These are phyloP conservation scores for Altica lythri DNA, from an alignment of 2,888 invertebrate species.

Conservation along the genomic window DNA sequence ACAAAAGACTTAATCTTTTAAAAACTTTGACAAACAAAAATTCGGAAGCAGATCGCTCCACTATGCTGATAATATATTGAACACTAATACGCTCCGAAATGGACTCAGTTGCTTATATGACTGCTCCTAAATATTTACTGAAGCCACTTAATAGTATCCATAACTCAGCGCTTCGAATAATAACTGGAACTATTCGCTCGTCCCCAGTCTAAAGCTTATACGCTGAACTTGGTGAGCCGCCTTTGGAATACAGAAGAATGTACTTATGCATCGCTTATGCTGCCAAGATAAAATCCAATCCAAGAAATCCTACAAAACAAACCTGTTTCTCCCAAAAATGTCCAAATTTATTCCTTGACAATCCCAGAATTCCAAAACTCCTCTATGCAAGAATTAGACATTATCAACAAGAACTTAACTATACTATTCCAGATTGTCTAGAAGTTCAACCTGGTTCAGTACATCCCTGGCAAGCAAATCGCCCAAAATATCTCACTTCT, in stretches of 20 bases:
- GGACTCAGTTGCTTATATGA: neutral
- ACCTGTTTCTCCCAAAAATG: neutral
- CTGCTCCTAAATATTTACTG: neutral
- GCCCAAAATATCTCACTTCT: neutral
- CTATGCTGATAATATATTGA: neutral
- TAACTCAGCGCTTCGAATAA: neutral
- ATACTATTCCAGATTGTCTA: no score
- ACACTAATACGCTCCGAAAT: neutral
- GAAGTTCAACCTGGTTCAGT: no score
- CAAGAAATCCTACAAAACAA: neutral
- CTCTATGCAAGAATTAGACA: neutral
- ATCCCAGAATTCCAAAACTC: neutral
- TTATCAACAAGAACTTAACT: no score
- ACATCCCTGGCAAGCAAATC: neutral
- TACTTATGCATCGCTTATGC: neutral
- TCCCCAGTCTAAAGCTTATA: conserved; percentile 1
- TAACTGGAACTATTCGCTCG: neutral
- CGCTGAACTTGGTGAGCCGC: neutral
- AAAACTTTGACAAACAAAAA: neutral
- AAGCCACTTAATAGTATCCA: neutral
- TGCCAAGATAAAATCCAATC: neutral
- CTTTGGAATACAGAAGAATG: neutral
- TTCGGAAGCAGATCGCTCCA: neutral
- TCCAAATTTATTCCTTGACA: neutral
- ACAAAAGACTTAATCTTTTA: neutral